Conservation (phyloP, 1,140 invertebrate genomes). For the Brachionus paranguensis region DNA sequence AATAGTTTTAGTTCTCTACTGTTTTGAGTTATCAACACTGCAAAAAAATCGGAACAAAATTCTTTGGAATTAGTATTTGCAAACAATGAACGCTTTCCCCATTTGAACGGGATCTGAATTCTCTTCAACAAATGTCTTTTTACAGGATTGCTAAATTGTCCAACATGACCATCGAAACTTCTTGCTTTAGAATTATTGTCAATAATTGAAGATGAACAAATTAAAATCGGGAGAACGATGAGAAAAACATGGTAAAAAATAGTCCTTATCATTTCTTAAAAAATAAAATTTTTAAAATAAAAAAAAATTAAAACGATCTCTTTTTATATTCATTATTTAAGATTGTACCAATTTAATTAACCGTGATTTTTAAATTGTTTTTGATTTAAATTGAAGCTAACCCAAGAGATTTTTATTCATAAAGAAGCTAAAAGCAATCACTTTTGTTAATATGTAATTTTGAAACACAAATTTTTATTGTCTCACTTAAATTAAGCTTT, state of each 20-base stretch:
- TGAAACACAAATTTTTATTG: background rate
- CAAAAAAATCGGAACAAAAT: slow-evolving; percentile 3
- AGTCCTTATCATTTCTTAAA: background rate
- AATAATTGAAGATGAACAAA: background rate
- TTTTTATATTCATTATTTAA: background rate
- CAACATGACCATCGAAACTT: background rate
- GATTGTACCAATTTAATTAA: background rate
- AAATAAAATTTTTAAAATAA: background rate
- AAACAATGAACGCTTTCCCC: background rate
- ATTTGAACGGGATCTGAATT: slow-evolving; percentile 23
- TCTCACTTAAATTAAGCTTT: background rate
- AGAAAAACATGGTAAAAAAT: background rate
- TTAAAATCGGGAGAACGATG: background rate
- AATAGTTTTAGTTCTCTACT: background rate
- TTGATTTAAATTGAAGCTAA: background rate
- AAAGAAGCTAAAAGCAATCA: background rate
- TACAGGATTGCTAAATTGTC: background rate
- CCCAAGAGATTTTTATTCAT: background rate
- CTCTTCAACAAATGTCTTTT: background rate
- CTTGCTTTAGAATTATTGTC: background rate
- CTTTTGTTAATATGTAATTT: background rate
- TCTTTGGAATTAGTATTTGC: background rate
- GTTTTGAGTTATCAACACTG: background rate
- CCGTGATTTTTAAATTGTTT: background rate
- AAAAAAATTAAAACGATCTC: background rate